Base-by-base conservation (phyloP, 2,888 invertebrate species). In the Hypolimnas misippus region DNA sequence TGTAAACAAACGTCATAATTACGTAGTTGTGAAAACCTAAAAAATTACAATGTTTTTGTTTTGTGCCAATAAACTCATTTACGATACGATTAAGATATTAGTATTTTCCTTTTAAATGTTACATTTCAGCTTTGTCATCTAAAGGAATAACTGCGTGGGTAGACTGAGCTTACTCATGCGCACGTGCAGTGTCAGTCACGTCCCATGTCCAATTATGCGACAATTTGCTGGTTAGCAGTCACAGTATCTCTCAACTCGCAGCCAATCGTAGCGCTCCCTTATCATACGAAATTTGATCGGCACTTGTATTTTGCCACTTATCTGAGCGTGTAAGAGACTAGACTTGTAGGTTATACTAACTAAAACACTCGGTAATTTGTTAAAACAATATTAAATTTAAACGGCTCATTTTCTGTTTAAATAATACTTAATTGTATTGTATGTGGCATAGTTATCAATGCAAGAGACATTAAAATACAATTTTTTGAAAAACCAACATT, bases 141-240 rank as follows among this genome's bases (percentile, higher is more conserved):
- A 38, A 38, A 46, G 49, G 49, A 53, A 29, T 29, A 60, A 14
- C 14, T 59, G 64, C 61, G 66, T 66, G 42, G 61, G 68, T 38
- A 21, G 56, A 33, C 33, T 14, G 63, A 58, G 55, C 63, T 73
- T 73, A 75, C 80, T 83, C 87, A 87, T 79, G 82, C 82, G 81
- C 86, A 86, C 69, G 72, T 76, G 78, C 71, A 62, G n/a, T 42
- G 53, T 55, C 57, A 58, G 73, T 76, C 79, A 78, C 79, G 77
- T 78, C 75, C 72, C 73, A 81, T 81, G 79, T 76, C 81, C 82
- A 84, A 81, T 81, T 82, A 82, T 49, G 68, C 60, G 60, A 63
- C 56, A 62, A 65, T 66, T 65, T 56, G 58, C 64, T 54, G 31
- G 57, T 56, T 60, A 44, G 46, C 53, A 62, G 51, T 62, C 58